Base-by-base conservation (phyloP, 2,797 vertebrate species). In the Peromyscus aztecus region DNA sequence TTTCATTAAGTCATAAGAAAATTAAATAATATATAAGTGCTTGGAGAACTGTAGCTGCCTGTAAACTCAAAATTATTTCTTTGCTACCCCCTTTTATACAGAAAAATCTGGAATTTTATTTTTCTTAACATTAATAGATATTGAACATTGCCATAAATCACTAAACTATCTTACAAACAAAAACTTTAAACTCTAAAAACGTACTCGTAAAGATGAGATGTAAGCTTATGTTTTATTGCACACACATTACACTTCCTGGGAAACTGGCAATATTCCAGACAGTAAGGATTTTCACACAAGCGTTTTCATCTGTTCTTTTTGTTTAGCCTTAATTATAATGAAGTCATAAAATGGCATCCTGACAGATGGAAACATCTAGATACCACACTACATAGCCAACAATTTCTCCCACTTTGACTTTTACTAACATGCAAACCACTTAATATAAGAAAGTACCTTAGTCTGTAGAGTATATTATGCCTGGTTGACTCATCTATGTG, bases 391-490 rank as follows among this genome's bases (percentile, higher is more conserved):
- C 46, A 59, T 24, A 63, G 23, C 52, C 59, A 29, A 69, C 77
- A 94, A 96, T 83, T 76, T 92, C 34, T 80, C 78, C 69, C 11
- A 89, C 12, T 93, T 95, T 89, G 71, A 6, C 43, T 29, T 83
- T 92, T 90, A 75, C 34, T 27, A 94, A 43, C 40, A 88, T 27
- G 52, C 76, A n/a, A 92, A 52, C 94, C 69, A 94, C 24, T 87
- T 85, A 0, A 99, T 98, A 99, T 69, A 98, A 98, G 99, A 99
- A 93, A 99, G 98, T 86, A 99, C 98, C 99, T 99, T 98, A 99
- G 98, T 98, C 99, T 99, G 98, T 99, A 99, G 92, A 99, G 98
- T 75, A 99, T 95, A 61, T 8, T 98, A 96, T 99, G 99, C 69
- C 96, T 99, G 90, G 98, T 97, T 73, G 99, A 96, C 90, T 99